phyloP scores from a whole-genome alignment of 2,888 invertebrate species.

The Oithona nana region DNA sequence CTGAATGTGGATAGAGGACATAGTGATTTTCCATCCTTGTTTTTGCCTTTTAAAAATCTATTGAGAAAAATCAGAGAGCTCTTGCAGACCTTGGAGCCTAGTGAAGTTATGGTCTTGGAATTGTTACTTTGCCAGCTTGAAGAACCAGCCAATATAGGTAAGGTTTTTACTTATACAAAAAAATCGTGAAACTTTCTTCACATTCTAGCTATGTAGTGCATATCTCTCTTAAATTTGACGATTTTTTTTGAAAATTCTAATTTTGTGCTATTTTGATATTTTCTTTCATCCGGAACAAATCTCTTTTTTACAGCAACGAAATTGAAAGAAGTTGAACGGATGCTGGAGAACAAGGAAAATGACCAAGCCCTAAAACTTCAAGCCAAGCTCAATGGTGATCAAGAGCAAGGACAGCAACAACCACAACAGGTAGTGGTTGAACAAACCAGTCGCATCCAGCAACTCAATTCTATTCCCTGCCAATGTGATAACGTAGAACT shows the following conservation, averaged over 20 bases:
- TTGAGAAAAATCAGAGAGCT: constrained; percentile 77
- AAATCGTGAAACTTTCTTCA: too few relatives aligned
- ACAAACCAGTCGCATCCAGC: neutral
- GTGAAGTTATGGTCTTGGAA: constrained; percentile 67
- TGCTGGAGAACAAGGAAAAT: constrained; percentile 4
- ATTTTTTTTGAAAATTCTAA: too few relatives aligned
- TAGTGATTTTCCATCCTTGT: constrained; percentile 83
- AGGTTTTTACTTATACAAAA: too few relatives aligned
- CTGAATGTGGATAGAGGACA: constrained; percentile 65
- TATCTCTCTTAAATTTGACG: too few relatives aligned
- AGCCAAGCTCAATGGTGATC: neutral
- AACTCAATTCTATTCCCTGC: neutral
- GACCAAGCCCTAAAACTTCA: constrained; percentile 4
- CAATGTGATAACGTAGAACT: neutral
- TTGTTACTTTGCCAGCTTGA: constrained; percentile 77
- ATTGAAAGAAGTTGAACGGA: constrained; percentile 6
- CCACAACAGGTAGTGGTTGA: neutral
- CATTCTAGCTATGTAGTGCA: too few relatives aligned
- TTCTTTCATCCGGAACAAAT: too few relatives aligned
- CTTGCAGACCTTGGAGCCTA: constrained; percentile 62
- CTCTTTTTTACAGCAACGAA: too few relatives aligned
- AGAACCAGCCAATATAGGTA: constrained; percentile 35
- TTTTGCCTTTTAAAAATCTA: constrained; percentile 73
- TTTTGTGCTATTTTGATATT: too few relatives aligned
- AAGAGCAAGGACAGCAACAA: neutral